Evolutionary conservation across 2,797 vertebrate species (phyloP).

Genomic region (Cirrhinus mrigala): DNA sequence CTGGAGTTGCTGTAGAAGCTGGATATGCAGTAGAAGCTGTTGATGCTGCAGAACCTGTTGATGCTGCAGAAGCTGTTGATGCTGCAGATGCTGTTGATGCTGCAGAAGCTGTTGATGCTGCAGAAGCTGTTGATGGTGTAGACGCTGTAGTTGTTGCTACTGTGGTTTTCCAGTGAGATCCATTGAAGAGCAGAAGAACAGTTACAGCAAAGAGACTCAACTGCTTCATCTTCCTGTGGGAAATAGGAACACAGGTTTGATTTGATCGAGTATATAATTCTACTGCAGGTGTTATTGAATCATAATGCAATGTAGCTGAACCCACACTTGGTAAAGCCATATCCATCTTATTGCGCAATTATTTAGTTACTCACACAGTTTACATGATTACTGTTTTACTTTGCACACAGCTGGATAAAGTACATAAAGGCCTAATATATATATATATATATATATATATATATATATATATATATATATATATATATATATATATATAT

Average conservation of each 20-base stretch:
- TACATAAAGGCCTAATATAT: no score
- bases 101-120: no score
- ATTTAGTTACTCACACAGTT: background rate
- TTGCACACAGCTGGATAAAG: no score
- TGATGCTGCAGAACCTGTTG: no score
- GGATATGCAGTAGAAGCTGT: no score
- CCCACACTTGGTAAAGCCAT: background rate
- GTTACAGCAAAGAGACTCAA: background rate
- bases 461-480: background rate
- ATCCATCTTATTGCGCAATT: background rate
- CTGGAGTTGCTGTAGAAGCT: no score
- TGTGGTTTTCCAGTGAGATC: background rate
- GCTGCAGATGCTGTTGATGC: background rate
- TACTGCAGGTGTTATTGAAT: background rate
- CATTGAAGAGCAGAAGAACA: background rate
- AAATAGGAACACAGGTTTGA: background rate
- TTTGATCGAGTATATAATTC: background rate
- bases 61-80: background rate
- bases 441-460: background rate
- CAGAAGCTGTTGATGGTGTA: background rate
- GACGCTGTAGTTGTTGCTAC: rapidly evolving
- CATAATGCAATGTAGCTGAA: background rate
- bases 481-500: background rate
- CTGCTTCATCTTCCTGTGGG: background rate
- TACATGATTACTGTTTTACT: no score